These are phyloP conservation scores for Melolontha melolontha DNA, from an alignment of 2,888 invertebrate genomes.

Conservation along the genomic window DNA sequence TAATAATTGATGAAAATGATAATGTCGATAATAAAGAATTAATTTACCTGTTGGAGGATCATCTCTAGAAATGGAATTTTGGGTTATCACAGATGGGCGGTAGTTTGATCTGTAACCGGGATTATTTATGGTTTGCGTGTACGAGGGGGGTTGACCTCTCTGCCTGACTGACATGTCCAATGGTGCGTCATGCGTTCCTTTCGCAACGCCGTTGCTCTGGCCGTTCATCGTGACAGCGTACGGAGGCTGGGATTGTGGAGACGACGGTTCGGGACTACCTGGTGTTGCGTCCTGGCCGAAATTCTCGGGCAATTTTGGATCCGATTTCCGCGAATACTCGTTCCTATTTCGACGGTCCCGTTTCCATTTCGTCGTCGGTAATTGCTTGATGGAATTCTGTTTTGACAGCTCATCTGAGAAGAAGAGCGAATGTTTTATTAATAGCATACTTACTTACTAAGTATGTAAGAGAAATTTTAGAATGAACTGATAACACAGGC, in stretches of 20 bases:
- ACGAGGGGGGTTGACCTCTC: conserved; percentile 73
- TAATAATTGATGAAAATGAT: no score
- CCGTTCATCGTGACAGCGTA: conserved; percentile 38
- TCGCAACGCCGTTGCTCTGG: conserved; percentile 19
- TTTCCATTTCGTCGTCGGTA: conserved; percentile 79
- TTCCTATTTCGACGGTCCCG: conserved; percentile 73
- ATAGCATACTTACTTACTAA: neutral
- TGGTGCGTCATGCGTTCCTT: conserved; percentile 66
- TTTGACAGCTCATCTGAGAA: conserved; percentile 58
- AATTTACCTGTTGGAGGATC: conserved; percentile 62
- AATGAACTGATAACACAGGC: no score
- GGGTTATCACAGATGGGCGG: conserved; percentile 75
- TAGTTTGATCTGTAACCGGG: conserved; percentile 61
- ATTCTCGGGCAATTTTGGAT: conserved; percentile 62
- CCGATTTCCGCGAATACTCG: conserved; percentile 64
- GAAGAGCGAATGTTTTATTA: neutral
- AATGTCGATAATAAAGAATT: no score
- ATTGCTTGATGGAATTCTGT: conserved; percentile 68
- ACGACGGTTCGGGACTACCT: conserved; percentile 48
- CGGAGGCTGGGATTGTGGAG: conserved; percentile 41
- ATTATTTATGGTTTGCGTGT: conserved; percentile 67
- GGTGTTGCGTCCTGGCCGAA: conserved; percentile 54
- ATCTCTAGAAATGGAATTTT: conserved; percentile 56
- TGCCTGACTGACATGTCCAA: conserved; percentile 74
- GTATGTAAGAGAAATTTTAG: no score